Conservation (phyloP, 2,113 vertebrate genomes). For the Oncorhynchus gorbuscha region DNA sequence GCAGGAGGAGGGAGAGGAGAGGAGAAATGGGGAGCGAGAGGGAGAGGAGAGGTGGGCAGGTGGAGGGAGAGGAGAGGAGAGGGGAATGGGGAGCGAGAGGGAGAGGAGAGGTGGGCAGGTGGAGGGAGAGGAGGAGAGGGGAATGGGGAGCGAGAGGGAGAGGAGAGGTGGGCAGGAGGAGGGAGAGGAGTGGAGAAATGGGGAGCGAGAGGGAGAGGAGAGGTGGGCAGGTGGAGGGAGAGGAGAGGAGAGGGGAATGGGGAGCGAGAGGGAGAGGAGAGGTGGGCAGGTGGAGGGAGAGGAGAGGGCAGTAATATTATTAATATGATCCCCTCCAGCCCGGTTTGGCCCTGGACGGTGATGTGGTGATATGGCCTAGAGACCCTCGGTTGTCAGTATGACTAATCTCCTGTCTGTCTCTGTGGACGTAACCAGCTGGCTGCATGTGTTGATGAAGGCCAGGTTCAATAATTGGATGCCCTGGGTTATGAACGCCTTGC, state of each 20-base stretch:
- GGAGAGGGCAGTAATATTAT: neutral
- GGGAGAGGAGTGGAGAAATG: neutral
- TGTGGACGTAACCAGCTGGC: neutral
- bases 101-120: no score
- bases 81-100: fast-evolving
- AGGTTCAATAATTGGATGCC: neutral
- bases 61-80: no score
- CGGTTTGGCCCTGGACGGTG: no score
- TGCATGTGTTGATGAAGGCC: neutral
- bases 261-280: neutral
- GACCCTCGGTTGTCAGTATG: neutral
- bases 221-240: neutral
- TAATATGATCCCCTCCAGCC: no score
- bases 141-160: neutral
- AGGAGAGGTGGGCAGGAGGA: no score
- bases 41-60: no score
- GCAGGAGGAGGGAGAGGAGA: no score
- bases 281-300: neutral
- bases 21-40: no score
- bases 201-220: neutral
- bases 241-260: neutral
- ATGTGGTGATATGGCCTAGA: neutral
- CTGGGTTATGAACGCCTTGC: neutral
- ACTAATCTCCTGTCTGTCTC: neutral
- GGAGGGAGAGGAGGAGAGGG: neutral